A percentile compares a stretch with the other conserved stretches of the same genome.
These are phyloP conservation scores for Alcedo atthis DNA, from an alignment of 2,797 vertebrate genomes.

Conservation along the genomic window DNA sequence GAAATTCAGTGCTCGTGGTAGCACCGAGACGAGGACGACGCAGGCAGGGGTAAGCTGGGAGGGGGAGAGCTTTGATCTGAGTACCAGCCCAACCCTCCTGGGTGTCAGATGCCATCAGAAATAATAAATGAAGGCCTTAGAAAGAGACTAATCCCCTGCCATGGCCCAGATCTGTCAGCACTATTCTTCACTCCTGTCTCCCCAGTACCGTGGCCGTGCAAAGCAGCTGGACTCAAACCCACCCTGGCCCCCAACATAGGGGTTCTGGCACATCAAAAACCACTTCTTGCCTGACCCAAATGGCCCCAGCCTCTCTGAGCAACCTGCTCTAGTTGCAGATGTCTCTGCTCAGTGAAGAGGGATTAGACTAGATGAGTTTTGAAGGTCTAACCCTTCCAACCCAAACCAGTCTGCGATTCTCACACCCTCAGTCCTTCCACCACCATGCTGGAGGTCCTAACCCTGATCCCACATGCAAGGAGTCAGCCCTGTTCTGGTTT, in stretches of 20 bases:
- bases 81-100: neutral
- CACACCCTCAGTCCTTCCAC: neutral
- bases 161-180: neutral
- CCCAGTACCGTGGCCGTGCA: fast-evolving
- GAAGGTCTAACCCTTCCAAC: neutral
- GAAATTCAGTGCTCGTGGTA: neutral
- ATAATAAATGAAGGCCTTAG: neutral
- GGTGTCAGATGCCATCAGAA: neutral
- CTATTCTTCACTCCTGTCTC: neutral
- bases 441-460: neutral
- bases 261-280: neutral
- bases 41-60: neutral
- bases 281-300: neutral
- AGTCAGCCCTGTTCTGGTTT: neutral
- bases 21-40: fast-evolving
- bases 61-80: neutral
- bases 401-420: neutral
- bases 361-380: neutral
- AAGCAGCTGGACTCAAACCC: neutral
- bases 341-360: too few species aligned
- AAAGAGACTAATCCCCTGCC: neutral
- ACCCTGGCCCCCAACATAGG: fast-evolving
- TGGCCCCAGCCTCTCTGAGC: neutral
- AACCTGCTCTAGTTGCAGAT: neutral
- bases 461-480: neutral